Evolutionary conservation across 2,113 vertebrate species (phyloP), one percentile per base, ranked within the genome.

Genomic region (Tamias sibiricus): DNA sequence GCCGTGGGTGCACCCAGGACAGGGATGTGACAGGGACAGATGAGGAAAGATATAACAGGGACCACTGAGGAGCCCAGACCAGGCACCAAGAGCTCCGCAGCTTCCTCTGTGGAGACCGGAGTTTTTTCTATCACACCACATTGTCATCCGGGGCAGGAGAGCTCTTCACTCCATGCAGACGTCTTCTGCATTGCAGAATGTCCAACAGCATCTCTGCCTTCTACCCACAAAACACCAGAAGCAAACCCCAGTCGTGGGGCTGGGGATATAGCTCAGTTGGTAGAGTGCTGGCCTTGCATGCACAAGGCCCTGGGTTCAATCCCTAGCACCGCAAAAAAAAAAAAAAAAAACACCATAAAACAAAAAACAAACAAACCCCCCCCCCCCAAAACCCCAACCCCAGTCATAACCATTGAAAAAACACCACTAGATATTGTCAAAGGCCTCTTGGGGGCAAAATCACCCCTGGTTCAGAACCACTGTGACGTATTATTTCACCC

Each of bases 61-160:
- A 28, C 5, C 9, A 6, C 6, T 47, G 68, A 14, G n/a, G 0
- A 69, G 9, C 17, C 8, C 47, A 24, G 9, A 14, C 69, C 54
- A 6, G 4, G 11, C 4, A 26, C 4, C 3, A 59, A 72, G 26
- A 6, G 1, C 47, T n/a, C 42, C 32, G 57, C 20, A 20, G 13
- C 8, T 3, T 14, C 28, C 9, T 71, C 16, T 37, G 8, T 3
- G 10, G 0, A n/a, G 47, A 64, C 6, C 6, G 37, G 42, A 81
- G 28, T 1, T 94, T 83, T 83, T 54, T 47, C 71, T 54, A 35
- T 30, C 26, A 11, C 44, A 4, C 4, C 26, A 59, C 62, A 49
- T 0, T n/a, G 49, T 52, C 28, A 26, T n/a, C 54, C 37, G 2
- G 74, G 14, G 35, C 54, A 52, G 32, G 19, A 40, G 19, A 24